Percentiles rank a stretch among this genome's conserved stretches.
Evolutionary conservation across 2,888 invertebrate species (phyloP).

Genomic region (Eupithecia centaureata): DNA sequence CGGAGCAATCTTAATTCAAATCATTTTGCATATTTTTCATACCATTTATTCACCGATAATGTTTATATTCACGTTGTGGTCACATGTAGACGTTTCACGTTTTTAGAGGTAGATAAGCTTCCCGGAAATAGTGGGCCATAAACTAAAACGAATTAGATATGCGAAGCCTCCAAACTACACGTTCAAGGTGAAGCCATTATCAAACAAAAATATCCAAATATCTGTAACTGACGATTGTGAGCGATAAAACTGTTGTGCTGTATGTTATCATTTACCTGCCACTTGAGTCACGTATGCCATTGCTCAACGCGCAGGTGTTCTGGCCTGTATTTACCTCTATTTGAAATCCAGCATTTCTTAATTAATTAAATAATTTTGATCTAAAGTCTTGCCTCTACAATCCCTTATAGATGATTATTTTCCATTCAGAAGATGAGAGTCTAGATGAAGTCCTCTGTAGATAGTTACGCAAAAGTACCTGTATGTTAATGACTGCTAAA

Average conservation of each 20-base stretch:
- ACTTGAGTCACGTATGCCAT: constrained; percentile 79
- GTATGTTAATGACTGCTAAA: constrained; percentile 28
- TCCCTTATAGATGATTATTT: constrained; percentile 2
- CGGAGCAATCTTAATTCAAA: background rate
- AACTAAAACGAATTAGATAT: constrained; percentile 5
- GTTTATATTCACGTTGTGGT: background rate
- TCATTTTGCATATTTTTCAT: background rate
- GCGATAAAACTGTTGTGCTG: constrained; percentile 75
- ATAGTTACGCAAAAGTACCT: constrained; percentile 18
- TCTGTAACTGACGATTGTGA: constrained; percentile 59
- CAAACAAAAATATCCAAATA: constrained; percentile 64
- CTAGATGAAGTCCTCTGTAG: constrained; percentile 17
- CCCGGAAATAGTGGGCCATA: constrained; percentile 11
- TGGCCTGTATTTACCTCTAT: constrained; percentile 37
- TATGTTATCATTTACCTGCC: constrained; percentile 67
- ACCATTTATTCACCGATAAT: background rate
- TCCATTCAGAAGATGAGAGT: constrained; percentile 16
- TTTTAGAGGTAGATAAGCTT: constrained; percentile 5
- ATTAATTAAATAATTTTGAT: constrained; percentile 9
- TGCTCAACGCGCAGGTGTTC: constrained; percentile 64
- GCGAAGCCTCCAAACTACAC: constrained; percentile 44
- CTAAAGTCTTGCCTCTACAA: background rate
- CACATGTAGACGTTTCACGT: background rate
- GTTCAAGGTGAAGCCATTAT: constrained; percentile 74
- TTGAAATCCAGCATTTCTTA: constrained; percentile 47